Conservation (phyloP, 2,113 vertebrate genomes). For the Oncorhynchus mykiss region DNA sequence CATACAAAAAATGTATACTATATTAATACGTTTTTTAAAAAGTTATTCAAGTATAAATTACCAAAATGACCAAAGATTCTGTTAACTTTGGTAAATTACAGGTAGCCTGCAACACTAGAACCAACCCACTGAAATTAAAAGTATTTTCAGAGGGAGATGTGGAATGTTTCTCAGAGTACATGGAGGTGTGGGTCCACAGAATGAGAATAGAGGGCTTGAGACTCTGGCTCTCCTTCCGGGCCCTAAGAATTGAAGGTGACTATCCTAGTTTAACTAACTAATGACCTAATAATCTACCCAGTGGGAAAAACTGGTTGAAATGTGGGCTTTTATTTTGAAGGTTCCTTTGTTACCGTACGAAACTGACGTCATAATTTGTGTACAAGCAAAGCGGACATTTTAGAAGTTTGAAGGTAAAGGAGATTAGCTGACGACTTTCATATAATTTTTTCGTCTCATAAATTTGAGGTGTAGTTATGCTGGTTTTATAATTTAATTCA, state of each 20-base stretch:
- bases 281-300: too few species aligned
- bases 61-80: too few species aligned
- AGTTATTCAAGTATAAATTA: too few species aligned
- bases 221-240: constrained; percentile 56
- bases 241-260: constrained; percentile 58
- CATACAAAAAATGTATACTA: too few species aligned
- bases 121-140: not conserved
- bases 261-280: not conserved
- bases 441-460: not conserved
- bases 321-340: too few species aligned
- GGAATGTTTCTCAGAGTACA: constrained; percentile 70
- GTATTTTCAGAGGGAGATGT: constrained; percentile 59
- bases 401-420: constrained; percentile 62
- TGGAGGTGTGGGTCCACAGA: constrained; percentile 69
- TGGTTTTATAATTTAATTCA: not conserved
- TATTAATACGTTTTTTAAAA: too few species aligned
- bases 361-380: too few species aligned
- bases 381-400: constrained; percentile 71
- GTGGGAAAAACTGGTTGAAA: too few species aligned
- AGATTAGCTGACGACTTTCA: constrained; percentile 36
- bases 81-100: too few species aligned
- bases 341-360: too few species aligned
- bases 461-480: not conserved
- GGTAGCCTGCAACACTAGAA: not conserved
- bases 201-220: constrained; percentile 55